phyloP scores from a whole-genome alignment of 2,113 vertebrate genomes.

The Zosterops japonicus region DNA sequence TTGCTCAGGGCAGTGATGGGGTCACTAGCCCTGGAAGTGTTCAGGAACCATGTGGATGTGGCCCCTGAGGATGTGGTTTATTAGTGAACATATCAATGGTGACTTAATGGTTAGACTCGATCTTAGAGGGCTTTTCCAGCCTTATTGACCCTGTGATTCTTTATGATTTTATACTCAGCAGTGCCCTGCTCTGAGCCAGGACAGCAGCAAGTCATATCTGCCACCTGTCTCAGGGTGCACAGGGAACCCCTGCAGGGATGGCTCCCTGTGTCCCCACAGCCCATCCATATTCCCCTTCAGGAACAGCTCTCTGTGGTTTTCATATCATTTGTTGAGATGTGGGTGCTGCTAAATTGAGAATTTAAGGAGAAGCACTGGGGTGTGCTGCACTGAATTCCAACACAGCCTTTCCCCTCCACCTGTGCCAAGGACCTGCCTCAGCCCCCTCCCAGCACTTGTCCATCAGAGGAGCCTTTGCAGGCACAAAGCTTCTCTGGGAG shows the following conservation, averaged over 20 bases:
- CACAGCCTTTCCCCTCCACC: not conserved
- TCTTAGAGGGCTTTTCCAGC: not conserved
- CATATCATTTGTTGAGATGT: not conserved
- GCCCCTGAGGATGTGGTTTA: rapidly evolving
- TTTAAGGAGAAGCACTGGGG: not conserved
- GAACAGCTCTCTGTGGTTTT: not conserved
- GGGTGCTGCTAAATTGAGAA: not conserved
- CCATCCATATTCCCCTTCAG: not conserved
- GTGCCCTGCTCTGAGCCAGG: not conserved
- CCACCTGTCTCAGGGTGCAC: not conserved
- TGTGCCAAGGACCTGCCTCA: not conserved
- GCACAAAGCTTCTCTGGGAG: not conserved
- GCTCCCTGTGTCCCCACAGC: not conserved
- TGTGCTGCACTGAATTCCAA: not conserved
- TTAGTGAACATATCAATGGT: not conserved
- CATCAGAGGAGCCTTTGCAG: not conserved
- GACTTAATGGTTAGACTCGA: not conserved
- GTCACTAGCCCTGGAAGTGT: not conserved
- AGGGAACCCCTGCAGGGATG: not conserved
- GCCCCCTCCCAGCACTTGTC: not conserved
- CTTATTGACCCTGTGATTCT: not conserved
- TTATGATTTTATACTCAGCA: not conserved
- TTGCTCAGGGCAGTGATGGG: not conserved
- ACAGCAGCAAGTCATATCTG: not conserved
- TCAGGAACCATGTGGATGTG: not conserved